Conservation (phyloP, 1,140 invertebrate genomes). For the Magallana angulata region DNA sequence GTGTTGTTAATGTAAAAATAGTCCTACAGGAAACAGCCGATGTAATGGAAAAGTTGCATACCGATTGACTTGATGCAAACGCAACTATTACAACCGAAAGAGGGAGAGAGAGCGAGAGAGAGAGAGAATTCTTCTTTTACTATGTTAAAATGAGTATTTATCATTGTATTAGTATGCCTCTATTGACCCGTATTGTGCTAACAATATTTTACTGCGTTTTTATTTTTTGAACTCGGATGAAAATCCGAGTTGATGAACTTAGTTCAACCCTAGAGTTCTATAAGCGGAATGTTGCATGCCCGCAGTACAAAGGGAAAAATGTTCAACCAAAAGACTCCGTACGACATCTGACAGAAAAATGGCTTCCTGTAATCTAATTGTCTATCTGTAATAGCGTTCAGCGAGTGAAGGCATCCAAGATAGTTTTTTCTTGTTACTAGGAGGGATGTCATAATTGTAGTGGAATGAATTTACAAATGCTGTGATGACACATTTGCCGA, state of each 20-base stretch:
- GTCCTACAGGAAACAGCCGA: too few relatives aligned
- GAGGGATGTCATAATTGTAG: slow-evolving; percentile 32
- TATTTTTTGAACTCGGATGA: not conserved
- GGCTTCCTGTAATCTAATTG: slow-evolving; percentile 33
- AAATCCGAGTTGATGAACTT: not conserved
- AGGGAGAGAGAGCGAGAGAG: too few relatives aligned
- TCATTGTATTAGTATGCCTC: too few relatives aligned
- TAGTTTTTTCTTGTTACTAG: slow-evolving; percentile 24
- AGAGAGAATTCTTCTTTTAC: too few relatives aligned
- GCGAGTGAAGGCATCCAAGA: slow-evolving; percentile 28
- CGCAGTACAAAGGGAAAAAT: not conserved
- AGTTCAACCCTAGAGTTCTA: slow-evolving; percentile 2
- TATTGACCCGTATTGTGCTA: too few relatives aligned
- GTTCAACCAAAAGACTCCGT: not conserved
- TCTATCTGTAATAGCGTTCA: slow-evolving; percentile 35
- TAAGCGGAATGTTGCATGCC: slow-evolving; percentile 2
- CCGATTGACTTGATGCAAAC: too few relatives aligned
- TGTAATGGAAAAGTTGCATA: too few relatives aligned
- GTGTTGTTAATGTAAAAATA: too few relatives aligned
- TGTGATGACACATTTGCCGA: slow-evolving; percentile 26
- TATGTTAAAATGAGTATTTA: too few relatives aligned
- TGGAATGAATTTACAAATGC: slow-evolving; percentile 10
- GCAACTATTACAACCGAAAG: too few relatives aligned
- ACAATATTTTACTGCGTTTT: not conserved
- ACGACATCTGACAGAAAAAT: slow-evolving; percentile 37